These are phyloP conservation scores for Caranx melampygus DNA, from an alignment of 2,113 vertebrate species.

Conservation along the genomic window DNA sequence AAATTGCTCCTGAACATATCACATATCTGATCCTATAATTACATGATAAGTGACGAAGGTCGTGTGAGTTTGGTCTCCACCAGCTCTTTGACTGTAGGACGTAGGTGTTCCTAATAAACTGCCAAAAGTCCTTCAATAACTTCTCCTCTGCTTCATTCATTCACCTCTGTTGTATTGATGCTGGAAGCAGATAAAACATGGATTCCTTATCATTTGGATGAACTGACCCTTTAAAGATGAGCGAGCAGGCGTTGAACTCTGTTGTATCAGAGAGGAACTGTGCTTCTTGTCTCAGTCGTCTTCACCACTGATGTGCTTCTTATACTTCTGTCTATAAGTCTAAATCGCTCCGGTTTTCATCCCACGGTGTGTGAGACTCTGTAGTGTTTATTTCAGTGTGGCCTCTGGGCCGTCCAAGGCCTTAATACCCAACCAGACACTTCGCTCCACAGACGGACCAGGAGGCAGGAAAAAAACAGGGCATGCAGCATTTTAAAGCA, in stretches of 20 bases:
- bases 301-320: conserved; percentile 7
- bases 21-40: no score
- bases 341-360: conserved; percentile 8
- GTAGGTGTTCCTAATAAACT: no score
- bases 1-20: no score
- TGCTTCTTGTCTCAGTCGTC: conserved; percentile 18
- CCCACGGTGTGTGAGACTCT: conserved; percentile 25
- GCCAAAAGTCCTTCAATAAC: no score
- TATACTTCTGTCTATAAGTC: background rate
- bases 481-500: conserved; percentile 64
- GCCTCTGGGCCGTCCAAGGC: conserved; percentile 74
- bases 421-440: conserved; percentile 71
- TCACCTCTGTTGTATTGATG: background rate
- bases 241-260: background rate
- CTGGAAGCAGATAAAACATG: background rate
- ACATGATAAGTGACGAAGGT: no score
- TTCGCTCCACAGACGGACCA: conserved; percentile 41
- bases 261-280: conserved; percentile 1
- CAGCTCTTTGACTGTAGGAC: no score
- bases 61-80: no score
- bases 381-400: conserved; percentile 53
- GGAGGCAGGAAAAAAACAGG: conserved; percentile 56
- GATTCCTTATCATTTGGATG: background rate
- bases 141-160: no score
- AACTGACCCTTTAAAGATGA: conserved; percentile 25